Evolutionary conservation across 2,888 invertebrate genomes (phyloP).

Genomic region (Lampropteryx suffumata): DNA sequence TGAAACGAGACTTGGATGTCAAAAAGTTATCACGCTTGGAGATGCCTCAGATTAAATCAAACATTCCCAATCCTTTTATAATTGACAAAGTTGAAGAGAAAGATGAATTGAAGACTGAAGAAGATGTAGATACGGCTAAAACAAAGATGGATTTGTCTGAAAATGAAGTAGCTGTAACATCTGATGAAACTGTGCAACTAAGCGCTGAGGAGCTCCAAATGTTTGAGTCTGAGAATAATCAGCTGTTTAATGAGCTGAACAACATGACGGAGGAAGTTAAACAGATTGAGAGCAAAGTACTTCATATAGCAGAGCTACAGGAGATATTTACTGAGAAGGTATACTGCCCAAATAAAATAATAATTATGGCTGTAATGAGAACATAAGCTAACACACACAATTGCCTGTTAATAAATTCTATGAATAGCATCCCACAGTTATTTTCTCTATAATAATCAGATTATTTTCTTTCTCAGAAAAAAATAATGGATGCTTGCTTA

Average conservation of each 20-base stretch:
- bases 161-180: conserved; percentile 71
- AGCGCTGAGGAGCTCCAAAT: conserved; percentile 95
- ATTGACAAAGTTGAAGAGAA: conserved; percentile 49
- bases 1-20: conserved; percentile 92
- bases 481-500: too few species aligned
- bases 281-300: conserved; percentile 95
- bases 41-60: conserved; percentile 53
- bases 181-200: conserved; percentile 85
- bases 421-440: too few species aligned
- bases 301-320: conserved; percentile 97
- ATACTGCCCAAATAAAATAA: conserved; percentile 10
- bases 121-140: conserved; percentile 49
- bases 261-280: conserved; percentile 95
- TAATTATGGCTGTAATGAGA: too few species aligned
- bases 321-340: conserved; percentile 97
- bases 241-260: conserved; percentile 93
- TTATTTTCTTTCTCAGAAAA: too few species aligned
- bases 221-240: conserved; percentile 95
- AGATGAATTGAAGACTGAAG: conserved; percentile 35
- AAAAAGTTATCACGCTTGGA: conserved; percentile 90
- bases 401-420: too few species aligned
- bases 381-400: too few species aligned
- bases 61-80: conserved; percentile 61
- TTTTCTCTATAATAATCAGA: too few species aligned
- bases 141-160: conserved; percentile 65